phyloP scores from a whole-genome alignment of 2,113 vertebrate species.

The Oryzias javanicus region DNA sequence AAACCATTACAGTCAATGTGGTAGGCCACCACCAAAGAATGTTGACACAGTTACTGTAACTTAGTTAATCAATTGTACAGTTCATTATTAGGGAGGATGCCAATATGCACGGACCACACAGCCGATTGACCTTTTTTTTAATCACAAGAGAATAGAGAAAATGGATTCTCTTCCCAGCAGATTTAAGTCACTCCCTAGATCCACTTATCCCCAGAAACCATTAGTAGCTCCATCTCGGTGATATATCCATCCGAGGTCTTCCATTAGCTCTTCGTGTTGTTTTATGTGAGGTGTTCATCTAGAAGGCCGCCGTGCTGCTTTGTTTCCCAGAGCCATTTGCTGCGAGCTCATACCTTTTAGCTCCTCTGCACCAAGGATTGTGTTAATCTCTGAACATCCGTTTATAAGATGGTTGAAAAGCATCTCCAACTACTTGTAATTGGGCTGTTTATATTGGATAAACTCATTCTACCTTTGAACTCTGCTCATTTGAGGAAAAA shows the following conservation, averaged over 20 bases:
- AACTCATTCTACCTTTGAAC: no score
- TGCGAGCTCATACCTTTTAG: slow-evolving; percentile 31
- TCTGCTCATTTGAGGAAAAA: no score
- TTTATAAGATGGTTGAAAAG: no score
- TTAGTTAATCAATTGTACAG: slow-evolving; percentile 17
- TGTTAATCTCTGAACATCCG: slow-evolving; percentile 38
- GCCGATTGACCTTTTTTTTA: slow-evolving; percentile 30
- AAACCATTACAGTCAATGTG: background rate
- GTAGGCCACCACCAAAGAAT: background rate
- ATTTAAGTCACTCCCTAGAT: slow-evolving; percentile 46
- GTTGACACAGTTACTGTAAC: background rate
- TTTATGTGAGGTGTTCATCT: slow-evolving; percentile 40
- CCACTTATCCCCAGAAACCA: slow-evolving; percentile 60
- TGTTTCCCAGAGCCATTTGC: slow-evolving; percentile 50
- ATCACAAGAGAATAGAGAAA: slow-evolving; percentile 35
- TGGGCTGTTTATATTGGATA: no score
- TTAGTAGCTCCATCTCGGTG: slow-evolving; percentile 41
- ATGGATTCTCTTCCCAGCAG: slow-evolving; percentile 43
- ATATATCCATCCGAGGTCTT: slow-evolving; percentile 20
- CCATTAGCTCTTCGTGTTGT: slow-evolving; percentile 54
- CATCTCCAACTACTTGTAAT: no score
- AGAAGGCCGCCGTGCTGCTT: slow-evolving; percentile 19
- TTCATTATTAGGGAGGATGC: slow-evolving; percentile 25
- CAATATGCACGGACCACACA: slow-evolving; percentile 10
- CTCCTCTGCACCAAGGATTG: slow-evolving; percentile 4